A percentile compares a stretch with the other conserved stretches of the same genome.
These are phyloP conservation scores for Phocoena sinus DNA, from an alignment of 2,113 vertebrate species.

Conservation along the genomic window DNA sequence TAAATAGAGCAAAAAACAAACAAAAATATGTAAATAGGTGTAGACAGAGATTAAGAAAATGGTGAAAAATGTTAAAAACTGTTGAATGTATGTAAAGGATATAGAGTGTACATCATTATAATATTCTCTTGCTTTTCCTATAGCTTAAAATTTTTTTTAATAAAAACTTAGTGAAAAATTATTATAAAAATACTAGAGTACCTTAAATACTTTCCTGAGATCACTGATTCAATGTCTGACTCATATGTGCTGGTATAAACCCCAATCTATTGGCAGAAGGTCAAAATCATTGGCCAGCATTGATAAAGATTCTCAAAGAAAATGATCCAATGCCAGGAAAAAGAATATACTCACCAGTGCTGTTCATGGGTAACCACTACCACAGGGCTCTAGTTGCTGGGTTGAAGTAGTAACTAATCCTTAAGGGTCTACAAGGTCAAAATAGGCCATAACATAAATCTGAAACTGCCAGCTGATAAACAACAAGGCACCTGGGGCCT, in stretches of 20 bases:
- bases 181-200: conserved; percentile 71
- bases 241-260: conserved; percentile 50
- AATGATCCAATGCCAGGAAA: conserved; percentile 47
- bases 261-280: conserved; percentile 48
- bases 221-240: conserved; percentile 68
- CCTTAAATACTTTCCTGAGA: conserved; percentile 67
- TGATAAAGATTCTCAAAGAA: not conserved
- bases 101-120: not conserved
- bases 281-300: conserved; percentile 66
- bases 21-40: not conserved
- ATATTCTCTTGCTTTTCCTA: not conserved
- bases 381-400: not conserved
- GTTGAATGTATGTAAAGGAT: not conserved
- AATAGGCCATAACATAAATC: not conserved
- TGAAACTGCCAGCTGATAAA: not conserved
- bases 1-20: not conserved
- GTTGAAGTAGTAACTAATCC: not conserved
- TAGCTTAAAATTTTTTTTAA: not conserved
- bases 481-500: not conserved
- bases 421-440: not conserved
- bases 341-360: conserved; percentile 55
- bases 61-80: not conserved
- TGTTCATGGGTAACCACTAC: conserved; percentile 1
- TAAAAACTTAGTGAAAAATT: not conserved
- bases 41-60: not conserved